Evolutionary conservation across 2,113 vertebrate genomes (phyloP), one percentile per base, ranked within the genome.

Genomic region (Anguilla japonica): DNA sequence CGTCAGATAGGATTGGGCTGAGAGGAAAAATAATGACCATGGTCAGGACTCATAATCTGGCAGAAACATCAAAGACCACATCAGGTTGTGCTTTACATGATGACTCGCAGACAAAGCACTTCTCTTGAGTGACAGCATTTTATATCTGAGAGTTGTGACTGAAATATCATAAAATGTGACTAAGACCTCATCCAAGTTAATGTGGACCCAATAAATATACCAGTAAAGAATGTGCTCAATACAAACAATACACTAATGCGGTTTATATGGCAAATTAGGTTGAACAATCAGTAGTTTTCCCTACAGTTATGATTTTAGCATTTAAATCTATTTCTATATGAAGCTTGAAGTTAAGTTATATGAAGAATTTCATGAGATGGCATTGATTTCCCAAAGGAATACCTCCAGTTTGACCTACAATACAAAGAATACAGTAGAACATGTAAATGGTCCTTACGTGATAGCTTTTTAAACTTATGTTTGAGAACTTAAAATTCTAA

Each of bases 1-100:
- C 94, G 63, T 97, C 95, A 78, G 97, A 97, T 63, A 95, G 81
- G 91, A 97, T 95, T 26, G 96, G 96, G 89, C 97, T 97, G 89
- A 89, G 95, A 93, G 84, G 6, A 88, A 89, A 84, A 90, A 82
- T 0, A 85, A 41, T 41, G 39, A 40, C 3, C 41, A 39, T 11
- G 15, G 79, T 41, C 79, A 80, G 15, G 14, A 56, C 11, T 9
- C 50, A 16, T 16, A 53, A 57, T 2, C 79, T 71, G 6, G 29
- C 13, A 41, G 20, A 53, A 41, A 80, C 15, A 41, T 80, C 79
- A 80, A 29, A 40, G 34, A 79, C 75, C n/a, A 34, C n/a, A 34
- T 34, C 11, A 78, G 34, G 11, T 79, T 79, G 14, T 5, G 39
- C 29, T 80, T 41, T 34, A 39, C 29, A 14, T 79, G 60, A 67